These are phyloP conservation scores for Crypturellus tataupa DNA, from an alignment of 2,797 vertebrate species.

Conservation along the genomic window DNA sequence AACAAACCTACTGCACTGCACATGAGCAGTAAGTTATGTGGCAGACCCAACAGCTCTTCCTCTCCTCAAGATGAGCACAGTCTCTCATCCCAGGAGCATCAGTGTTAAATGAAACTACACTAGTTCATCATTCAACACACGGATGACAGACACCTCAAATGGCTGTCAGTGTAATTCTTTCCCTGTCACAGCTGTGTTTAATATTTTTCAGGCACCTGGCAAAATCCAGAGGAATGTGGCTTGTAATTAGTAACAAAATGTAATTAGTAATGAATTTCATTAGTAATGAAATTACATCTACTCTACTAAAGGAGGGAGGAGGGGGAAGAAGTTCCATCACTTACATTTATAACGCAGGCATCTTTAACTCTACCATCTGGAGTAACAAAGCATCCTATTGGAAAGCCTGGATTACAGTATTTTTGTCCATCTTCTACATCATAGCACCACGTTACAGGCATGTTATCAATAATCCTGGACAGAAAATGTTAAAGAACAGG, in stretches of 20 bases:
- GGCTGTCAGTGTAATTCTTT: neutral
- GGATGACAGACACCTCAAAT: neutral
- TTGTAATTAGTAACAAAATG: too few relatives aligned
- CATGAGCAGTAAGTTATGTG: accelerated
- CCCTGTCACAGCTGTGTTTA: neutral
- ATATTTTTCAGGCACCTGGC: conserved; percentile 28
- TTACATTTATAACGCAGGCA: conserved; percentile 91
- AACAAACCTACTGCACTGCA: neutral
- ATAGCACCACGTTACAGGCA: conserved; percentile 94
- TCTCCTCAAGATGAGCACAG: accelerated
- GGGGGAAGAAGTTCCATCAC: conserved; percentile 66
- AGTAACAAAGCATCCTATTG: conserved; percentile 90
- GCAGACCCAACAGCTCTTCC: neutral
- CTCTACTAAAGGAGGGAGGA: neutral
- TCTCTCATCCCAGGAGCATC: neutral
- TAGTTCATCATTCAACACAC: neutral
- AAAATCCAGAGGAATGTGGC: conserved; percentile 44
- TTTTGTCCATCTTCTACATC: conserved; percentile 88
- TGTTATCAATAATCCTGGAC: conserved; percentile 93
- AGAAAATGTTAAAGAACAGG: conserved; percentile 5
- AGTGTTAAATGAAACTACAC: neutral
- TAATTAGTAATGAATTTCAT: too few relatives aligned
- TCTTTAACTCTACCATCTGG: conserved; percentile 85
- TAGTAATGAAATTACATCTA: neutral
- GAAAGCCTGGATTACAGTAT: conserved; percentile 93